These are phyloP conservation scores for Eupithecia exiguata DNA, from an alignment of 2,888 invertebrate genomes.

Conservation along the genomic window DNA sequence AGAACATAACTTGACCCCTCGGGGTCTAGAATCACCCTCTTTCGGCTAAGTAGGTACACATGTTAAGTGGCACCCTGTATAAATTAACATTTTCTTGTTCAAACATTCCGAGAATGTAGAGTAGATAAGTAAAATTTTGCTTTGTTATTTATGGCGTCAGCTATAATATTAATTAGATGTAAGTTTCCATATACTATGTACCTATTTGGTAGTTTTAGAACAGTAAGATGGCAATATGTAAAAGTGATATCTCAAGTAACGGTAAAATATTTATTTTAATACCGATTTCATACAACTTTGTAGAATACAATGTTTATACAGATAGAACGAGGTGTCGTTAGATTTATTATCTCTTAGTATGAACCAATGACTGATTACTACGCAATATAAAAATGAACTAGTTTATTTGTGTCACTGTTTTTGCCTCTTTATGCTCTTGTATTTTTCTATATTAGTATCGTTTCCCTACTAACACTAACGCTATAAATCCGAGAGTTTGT, in stretches of 20 bases:
- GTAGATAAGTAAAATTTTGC: conserved; percentile 54
- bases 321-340: conserved; percentile 4
- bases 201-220: conserved; percentile 51
- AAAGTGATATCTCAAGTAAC: conserved; percentile 53
- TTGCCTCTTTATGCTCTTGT: conserved; percentile 37
- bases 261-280: conserved; percentile 54
- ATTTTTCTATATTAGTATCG: conserved; percentile 24
- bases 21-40: not conserved
- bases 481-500: not conserved
- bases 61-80: not conserved
- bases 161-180: conserved; percentile 42
- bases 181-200: conserved; percentile 53
- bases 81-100: conserved; percentile 1
- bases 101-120: conserved; percentile 76
- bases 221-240: conserved; percentile 51
- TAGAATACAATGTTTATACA: conserved; percentile 43
- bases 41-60: not conserved
- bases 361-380: conserved; percentile 43
- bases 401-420: conserved; percentile 14
- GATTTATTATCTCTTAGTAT: conserved; percentile 35
- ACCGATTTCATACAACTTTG: conserved; percentile 47
- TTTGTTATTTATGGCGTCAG: conserved; percentile 68
- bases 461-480: conserved; percentile 9
- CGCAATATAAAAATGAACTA: conserved; percentile 17
- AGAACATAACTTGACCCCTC: not conserved